Conservation (phyloP, 2,888 invertebrate genomes). For the Rhynchonema sp. region DNA sequence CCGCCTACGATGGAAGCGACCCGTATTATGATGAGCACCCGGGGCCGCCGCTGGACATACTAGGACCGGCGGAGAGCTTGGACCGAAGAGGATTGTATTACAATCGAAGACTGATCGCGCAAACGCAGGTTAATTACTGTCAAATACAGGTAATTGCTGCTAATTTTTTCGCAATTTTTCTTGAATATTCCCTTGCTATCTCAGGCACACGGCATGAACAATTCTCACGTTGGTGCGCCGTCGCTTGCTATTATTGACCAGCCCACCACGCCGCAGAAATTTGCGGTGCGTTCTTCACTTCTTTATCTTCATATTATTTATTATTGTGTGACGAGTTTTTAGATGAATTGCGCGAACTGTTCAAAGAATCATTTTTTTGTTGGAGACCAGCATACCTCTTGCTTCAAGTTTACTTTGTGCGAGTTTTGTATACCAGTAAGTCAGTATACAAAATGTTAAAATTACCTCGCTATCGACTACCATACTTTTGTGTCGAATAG, state of each 20-base stretch:
- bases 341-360: not conserved
- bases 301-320: not conserved
- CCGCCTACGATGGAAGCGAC: too few species aligned
- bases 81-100: conserved; percentile 1
- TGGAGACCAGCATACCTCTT: not conserved
- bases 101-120: not conserved
- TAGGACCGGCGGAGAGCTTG: conserved; percentile 4
- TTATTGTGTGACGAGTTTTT: not conserved
- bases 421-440: too few species aligned
- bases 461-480: too few species aligned
- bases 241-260: conserved; percentile 2
- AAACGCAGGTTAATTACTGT: too few species aligned
- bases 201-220: not conserved
- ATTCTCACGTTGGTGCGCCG: not conserved
- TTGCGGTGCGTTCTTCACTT: not conserved
- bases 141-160: too few species aligned
- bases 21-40: too few species aligned
- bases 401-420: too few species aligned
- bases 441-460: too few species aligned
- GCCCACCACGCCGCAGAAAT: conserved; percentile 5
- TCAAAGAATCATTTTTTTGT: not conserved
- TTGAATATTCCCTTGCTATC: too few species aligned
- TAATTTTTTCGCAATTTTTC: too few species aligned
- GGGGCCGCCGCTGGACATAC: too few species aligned
- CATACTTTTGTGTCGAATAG: too few species aligned